Evolutionary conservation across 64 coral and sea anemone species (phyloP).

Genomic region (Astreopora myriophthalma): DNA sequence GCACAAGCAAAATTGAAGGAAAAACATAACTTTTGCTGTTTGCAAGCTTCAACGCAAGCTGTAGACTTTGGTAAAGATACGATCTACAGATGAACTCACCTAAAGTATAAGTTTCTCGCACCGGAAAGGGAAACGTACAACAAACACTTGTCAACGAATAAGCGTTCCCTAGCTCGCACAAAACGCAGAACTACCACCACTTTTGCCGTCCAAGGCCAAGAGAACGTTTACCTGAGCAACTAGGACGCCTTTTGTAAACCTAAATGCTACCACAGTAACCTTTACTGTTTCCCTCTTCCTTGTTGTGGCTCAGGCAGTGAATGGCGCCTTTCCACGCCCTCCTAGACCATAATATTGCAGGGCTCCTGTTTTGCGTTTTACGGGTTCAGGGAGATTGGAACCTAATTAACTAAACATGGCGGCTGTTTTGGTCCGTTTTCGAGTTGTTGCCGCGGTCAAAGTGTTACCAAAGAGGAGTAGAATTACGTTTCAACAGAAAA

Average conservation of each 20-base stretch:
- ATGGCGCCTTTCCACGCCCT: constrained; percentile 48
- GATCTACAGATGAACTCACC: not conserved
- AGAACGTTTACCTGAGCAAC: not conserved
- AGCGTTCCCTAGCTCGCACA: not conserved
- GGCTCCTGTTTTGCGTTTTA: not conserved
- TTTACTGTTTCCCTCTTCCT: constrained; percentile 1
- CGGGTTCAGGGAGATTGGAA: not conserved
- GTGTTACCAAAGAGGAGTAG: not conserved
- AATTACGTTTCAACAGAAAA: not conserved
- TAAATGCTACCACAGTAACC: not conserved
- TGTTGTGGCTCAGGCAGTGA: constrained; percentile 11
- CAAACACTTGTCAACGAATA: not conserved
- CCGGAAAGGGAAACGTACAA: constrained; percentile 46
- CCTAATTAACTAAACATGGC: constrained; percentile 46
- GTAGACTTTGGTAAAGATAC: not conserved
- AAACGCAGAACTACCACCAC: not conserved
- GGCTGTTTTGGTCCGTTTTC: not conserved
- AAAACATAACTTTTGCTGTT: not conserved
- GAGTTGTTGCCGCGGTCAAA: not conserved
- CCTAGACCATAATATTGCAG: constrained; percentile 42
- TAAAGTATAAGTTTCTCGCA: no score
- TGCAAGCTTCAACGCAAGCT: not conserved
- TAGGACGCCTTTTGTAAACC: not conserved
- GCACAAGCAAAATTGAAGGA: not conserved
- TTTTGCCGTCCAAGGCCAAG: not conserved